phyloP scores from a whole-genome alignment of 2,888 invertebrate genomes.

The Carabus problematicus region DNA sequence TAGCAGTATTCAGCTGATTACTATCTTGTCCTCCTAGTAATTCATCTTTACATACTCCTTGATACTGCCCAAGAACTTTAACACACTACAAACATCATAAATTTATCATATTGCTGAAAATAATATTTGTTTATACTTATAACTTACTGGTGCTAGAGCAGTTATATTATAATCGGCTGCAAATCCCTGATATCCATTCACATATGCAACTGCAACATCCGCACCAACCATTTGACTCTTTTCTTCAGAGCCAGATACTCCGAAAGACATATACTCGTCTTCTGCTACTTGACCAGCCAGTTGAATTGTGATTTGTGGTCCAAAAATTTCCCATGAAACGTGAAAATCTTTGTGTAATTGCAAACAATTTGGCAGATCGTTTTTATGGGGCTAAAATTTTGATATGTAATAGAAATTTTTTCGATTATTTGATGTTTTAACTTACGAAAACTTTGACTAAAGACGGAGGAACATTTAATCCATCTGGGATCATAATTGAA shows the following conservation, averaged over 20 bases:
- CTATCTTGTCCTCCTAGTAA: constrained; percentile 82
- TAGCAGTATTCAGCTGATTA: constrained; percentile 79
- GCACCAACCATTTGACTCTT: constrained; percentile 83
- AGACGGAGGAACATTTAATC: constrained; percentile 88
- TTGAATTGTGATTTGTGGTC: constrained; percentile 85
- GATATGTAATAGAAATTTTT: not conserved
- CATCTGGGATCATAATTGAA: constrained; percentile 79
- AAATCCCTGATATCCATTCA: constrained; percentile 74
- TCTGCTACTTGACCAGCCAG: constrained; percentile 77
- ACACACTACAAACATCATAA: constrained; percentile 68
- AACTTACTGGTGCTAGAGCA: constrained; percentile 76
- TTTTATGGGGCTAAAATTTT: constrained; percentile 63
- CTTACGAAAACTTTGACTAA: constrained; percentile 67
- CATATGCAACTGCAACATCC: constrained; percentile 81
- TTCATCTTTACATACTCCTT: constrained; percentile 86
- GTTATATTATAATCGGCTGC: constrained; percentile 87
- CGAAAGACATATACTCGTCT: constrained; percentile 89
- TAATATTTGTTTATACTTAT: not conserved
- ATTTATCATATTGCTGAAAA: not conserved
- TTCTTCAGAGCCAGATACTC: constrained; percentile 77
- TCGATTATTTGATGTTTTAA: constrained; percentile 24
- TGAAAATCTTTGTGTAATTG: constrained; percentile 86
- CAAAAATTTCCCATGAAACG: constrained; percentile 90
- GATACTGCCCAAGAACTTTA: constrained; percentile 83
- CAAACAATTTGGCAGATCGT: constrained; percentile 79